Conservation (phyloP, 2,797 vertebrate genomes). For the Myotis daubentonii region DNA sequence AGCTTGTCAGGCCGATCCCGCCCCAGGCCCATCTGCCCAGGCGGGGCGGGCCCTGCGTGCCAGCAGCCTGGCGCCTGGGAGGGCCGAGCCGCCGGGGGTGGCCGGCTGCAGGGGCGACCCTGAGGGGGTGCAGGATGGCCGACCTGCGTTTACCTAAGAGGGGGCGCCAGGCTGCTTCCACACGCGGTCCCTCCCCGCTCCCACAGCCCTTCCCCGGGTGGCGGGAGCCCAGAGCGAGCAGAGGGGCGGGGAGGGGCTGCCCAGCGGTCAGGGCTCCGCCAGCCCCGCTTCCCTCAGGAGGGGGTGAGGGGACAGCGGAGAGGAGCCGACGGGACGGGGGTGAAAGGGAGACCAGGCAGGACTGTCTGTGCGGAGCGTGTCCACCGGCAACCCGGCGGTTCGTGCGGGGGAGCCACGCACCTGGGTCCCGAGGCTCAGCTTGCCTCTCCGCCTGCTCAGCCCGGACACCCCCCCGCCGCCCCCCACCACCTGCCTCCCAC, state of each 20-base stretch:
- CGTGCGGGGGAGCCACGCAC: neutral
- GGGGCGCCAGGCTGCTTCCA: fast-evolving
- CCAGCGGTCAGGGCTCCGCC: fast-evolving
- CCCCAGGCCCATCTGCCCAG: slow-evolving; percentile 25
- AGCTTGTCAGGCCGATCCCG: slow-evolving; percentile 18
- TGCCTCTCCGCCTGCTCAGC: neutral
- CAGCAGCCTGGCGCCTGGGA: neutral
- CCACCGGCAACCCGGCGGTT: fast-evolving
- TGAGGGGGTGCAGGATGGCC: fast-evolving
- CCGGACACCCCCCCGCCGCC: fast-evolving
- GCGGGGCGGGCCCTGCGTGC: fast-evolving
- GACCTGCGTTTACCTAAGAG: fast-evolving
- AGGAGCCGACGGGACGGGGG: fast-evolving
- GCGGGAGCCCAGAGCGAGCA: fast-evolving
- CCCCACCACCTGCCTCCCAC: neutral
- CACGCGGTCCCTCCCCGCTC: fast-evolving
- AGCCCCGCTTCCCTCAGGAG: neutral
- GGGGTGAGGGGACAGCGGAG: neutral
- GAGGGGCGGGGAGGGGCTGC: neutral
- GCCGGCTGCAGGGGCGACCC: too few species aligned
- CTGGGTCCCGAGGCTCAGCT: neutral
- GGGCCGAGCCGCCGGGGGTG: fast-evolving
- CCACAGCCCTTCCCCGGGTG: neutral
- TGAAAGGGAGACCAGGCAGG: fast-evolving
- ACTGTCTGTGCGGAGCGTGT: fast-evolving